Base-by-base conservation (phyloP, 2,888 invertebrate genomes). In the Phortica magna region DNA sequence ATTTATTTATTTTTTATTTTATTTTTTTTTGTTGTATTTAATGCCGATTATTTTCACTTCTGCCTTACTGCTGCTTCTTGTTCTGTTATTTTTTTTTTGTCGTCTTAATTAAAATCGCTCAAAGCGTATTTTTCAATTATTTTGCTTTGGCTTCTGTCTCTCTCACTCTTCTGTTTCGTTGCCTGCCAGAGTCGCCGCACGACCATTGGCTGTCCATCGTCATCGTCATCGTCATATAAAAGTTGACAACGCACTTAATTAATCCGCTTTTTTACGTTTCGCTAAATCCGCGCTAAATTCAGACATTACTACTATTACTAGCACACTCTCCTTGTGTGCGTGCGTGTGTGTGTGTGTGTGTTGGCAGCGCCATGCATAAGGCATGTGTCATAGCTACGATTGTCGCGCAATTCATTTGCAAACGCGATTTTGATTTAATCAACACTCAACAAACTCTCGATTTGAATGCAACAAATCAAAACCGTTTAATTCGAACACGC, bases 361-460 rank as follows among this genome's bases (percentile, higher is more conserved):
- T 17, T 59, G 19, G 7, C 79, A 83, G 79, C 80, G 78, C 72
- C 67, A 71, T 67, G 76, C 19, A 67, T 14, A 41, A n/a, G 64
- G 64, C 71, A 70, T 79, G 70, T 10, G 22, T 22, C 53, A 53
- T 22, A 31, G 42, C 17, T 70, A 70, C 7, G 57, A 70, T 42
- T 42, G 43, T 19, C 59, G 2, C 39, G 48, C 53, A 39, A 65
- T 22, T 74, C 73, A 73, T 57, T 72, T 43, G 39, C 77, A 72
- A 59, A 76, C 75, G 74, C 80, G 89, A 89, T 89, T 89, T 83
- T 88, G 89, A 89, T 89, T 89, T 86, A 83, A 82, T 84, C 81
- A 82, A 80, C 81, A 77, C 22, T 10, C 64, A 31, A 64, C 64
- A 74, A 74, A n/a, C n/a, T 76, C 78, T 80, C 80, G 81, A 80